These are phyloP conservation scores for Caranx ignobilis DNA, from an alignment of 2,113 vertebrate species.

Conservation along the genomic window DNA sequence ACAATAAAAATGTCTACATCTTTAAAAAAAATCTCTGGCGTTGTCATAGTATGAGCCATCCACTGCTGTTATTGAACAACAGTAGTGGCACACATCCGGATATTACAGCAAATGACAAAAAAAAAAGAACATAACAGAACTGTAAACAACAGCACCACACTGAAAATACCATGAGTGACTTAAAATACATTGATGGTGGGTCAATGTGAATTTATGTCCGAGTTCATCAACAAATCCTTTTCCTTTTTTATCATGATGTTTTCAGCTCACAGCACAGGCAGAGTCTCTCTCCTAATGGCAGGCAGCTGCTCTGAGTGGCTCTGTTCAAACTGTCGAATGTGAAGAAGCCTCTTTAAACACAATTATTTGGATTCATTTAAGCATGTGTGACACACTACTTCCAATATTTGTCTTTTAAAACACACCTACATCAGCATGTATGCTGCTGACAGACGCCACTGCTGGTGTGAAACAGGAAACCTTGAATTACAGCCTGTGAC, in stretches of 20 bases:
- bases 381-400: background rate
- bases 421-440: conserved; percentile 31
- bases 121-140: background rate
- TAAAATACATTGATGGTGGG: background rate
- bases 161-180: background rate
- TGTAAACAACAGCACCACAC: background rate
- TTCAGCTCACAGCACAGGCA: background rate
- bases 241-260: background rate
- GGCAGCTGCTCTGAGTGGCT: background rate
- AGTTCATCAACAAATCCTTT: background rate
- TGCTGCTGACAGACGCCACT: background rate
- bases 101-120: background rate
- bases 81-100: too few species aligned
- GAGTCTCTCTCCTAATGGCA: background rate
- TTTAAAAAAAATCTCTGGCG: background rate
- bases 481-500: conserved; percentile 22
- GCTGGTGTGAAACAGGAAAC: conserved; percentile 44
- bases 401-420: conserved; percentile 16
- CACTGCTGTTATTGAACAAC: background rate
- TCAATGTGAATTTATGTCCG: background rate
- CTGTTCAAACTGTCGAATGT: background rate
- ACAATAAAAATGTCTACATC: background rate
- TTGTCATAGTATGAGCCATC: background rate
- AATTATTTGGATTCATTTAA: background rate
- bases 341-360: conserved; percentile 1